Evolutionary conservation across 2,797 vertebrate genomes (phyloP).

Genomic region (Cyprinodon diabolis): DNA sequence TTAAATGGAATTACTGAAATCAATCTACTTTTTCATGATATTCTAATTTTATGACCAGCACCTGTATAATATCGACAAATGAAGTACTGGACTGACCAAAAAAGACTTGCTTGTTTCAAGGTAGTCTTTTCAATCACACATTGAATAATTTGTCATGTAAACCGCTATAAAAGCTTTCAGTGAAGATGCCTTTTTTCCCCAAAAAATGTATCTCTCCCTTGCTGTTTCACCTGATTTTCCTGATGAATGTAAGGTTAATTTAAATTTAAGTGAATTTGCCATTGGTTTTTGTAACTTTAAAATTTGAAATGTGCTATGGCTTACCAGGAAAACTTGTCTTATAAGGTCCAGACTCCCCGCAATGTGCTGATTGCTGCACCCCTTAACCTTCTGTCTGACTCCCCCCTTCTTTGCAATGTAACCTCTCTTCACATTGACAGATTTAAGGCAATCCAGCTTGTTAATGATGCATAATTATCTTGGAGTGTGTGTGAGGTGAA

Average conservation of each 20-base stretch:
- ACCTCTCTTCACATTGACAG: constrained; percentile 38
- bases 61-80: not conserved
- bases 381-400: constrained; percentile 34
- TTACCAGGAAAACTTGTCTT: constrained; percentile 6
- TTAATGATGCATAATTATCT: constrained; percentile 72
- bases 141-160: not conserved
- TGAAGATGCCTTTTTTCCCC: constrained; percentile 2
- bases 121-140: too few species aligned
- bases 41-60: too few species aligned
- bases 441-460: constrained; percentile 44
- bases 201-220: constrained; percentile 45
- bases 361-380: constrained; percentile 22
- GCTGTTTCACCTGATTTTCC: constrained; percentile 48
- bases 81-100: not conserved
- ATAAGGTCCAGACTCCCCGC: constrained; percentile 28
- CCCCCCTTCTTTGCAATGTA: constrained; percentile 23
- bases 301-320: constrained; percentile 16
- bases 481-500: constrained; percentile 60
- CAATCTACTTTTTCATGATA: too few species aligned
- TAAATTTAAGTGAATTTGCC: constrained; percentile 24
- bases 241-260: constrained; percentile 44
- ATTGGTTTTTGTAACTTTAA: constrained; percentile 39
- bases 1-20: too few species aligned
- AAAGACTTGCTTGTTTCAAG: not conserved
- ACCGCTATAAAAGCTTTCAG: constrained; percentile 4